phyloP scores from a whole-genome alignment of 2,113 vertebrate species.

The Corydoras maculifer region DNA sequence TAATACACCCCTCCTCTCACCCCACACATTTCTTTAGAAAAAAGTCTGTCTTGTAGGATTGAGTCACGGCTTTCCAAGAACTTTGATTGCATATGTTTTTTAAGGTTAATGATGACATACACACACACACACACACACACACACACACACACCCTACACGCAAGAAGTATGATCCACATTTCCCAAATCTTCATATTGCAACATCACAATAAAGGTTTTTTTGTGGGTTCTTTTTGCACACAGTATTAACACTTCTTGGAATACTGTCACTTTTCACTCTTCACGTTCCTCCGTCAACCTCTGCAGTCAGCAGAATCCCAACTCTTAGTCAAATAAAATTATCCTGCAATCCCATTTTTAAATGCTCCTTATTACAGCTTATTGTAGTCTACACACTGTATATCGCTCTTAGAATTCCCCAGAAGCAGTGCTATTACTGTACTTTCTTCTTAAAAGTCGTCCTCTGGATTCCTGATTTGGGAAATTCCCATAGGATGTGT shows the following conservation, averaged over 20 bases:
- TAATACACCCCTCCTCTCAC: neutral
- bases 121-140: conserved; percentile 10
- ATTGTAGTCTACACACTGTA: too few relatives aligned
- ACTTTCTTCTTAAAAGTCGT: neutral
- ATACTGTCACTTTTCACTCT: conserved; percentile 20
- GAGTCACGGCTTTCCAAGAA: conserved; percentile 40
- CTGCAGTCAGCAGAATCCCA: too few relatives aligned
- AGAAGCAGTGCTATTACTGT: neutral
- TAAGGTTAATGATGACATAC: neutral
- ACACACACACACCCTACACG: neutral
- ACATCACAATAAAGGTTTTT: neutral
- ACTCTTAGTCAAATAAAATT: too few relatives aligned
- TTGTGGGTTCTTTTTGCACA: neutral
- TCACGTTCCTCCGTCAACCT: neutral
- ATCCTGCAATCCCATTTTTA: too few relatives aligned
- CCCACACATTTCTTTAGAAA: conserved; percentile 33
- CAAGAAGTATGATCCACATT: conserved; percentile 20
- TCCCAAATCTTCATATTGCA: conserved; percentile 29
- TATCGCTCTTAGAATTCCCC: neutral
- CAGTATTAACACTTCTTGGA: conserved; percentile 18
- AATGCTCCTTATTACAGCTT: too few relatives aligned
- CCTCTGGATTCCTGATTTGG: neutral
- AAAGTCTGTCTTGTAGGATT: conserved; percentile 11
- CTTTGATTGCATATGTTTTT: conserved; percentile 9
- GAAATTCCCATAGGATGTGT: neutral